Conservation (phyloP, 2,888 invertebrate species). For the Pyralis farinalis region DNA sequence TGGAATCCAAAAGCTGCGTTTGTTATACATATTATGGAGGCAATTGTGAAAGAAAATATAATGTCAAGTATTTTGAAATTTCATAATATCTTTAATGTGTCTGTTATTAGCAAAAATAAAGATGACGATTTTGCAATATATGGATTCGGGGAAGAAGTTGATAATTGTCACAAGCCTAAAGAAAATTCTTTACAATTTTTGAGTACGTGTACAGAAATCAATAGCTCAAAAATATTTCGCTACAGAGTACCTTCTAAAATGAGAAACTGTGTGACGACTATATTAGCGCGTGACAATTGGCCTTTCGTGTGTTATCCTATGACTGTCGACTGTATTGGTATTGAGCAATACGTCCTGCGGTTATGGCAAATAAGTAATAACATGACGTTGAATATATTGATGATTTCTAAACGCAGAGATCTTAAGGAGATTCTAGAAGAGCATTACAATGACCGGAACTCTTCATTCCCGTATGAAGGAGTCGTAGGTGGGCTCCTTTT, state of each 20-base stretch:
- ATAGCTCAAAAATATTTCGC: background rate
- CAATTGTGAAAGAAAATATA: background rate
- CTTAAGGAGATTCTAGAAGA: background rate
- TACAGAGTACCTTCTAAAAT: background rate
- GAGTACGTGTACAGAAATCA: constrained; percentile 1
- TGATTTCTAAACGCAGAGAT: background rate
- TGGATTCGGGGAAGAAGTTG: background rate
- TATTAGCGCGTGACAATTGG: background rate
- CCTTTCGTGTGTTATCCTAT: constrained; percentile 2
- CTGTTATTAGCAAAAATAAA: background rate
- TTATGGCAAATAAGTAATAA: constrained; percentile 1
- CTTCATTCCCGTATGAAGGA: background rate
- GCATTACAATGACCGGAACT: background rate
- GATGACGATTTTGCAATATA: background rate
- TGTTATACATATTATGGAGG: background rate
- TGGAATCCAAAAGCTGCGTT: constrained; percentile 7
- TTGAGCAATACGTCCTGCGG: constrained; percentile 1
- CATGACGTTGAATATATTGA: background rate
- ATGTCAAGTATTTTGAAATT: background rate
- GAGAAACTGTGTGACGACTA: constrained; percentile 1
- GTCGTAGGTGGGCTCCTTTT: background rate
- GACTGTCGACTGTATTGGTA: background rate
- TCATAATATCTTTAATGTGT: constrained; percentile 4
- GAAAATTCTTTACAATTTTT: background rate
- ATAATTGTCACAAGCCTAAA: constrained; percentile 3